Base-by-base conservation (phyloP, 2,113 vertebrate species). In the Rhea pennata region DNA sequence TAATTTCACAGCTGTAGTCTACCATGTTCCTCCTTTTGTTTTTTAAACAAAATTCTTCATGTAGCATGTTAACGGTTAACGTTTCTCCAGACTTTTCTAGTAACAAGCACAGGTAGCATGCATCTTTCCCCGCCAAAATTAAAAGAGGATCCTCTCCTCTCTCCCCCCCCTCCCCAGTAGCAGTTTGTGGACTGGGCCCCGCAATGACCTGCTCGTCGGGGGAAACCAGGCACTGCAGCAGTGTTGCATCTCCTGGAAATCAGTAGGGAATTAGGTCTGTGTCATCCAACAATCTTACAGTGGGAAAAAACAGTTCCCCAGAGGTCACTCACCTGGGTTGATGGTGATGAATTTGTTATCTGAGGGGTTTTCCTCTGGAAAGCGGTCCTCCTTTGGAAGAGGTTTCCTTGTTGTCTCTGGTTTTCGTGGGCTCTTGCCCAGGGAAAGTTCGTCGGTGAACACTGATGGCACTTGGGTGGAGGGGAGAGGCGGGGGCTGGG, bases 311-410 rank as follows among this genome's bases (percentile, higher is more conserved):
- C 1, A 4, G 9, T 39, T 71, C 39, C 44, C 11, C 0, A 0
- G 44, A 87, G 31, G n/a, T 59, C 73, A 96, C 98, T 98, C 93
- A 99, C 99, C 99, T 97, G 98, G 98, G 71, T 99, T 98, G 83
- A 99, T 98, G 62, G 98, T 98, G 98, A 99, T 98, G 72, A 98
- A 98, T 96, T 96, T 98, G 92, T 98, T 98, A 51, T 98, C 98
- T 40, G 94, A 95, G 33, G 92, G 95, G 62, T 92, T 87, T 64
- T 95, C 97, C 90, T 98, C 98, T 7, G 95, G 95, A 92, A 97
- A 96, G 17, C 96, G 93, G 91, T 97, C 94, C 27, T 96, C 96
- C 70, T 88, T 96, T 36, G 95, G 95, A 91, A 59, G 16, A 31
- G 98, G 90, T 91, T 95, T 98, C 82, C 84, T 95, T 10, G 98